A percentile compares a stretch with the other conserved stretches of the same genome.
Conservation (phyloP, 2,113 vertebrate species). For the Etheostoma spectabile region DNA sequence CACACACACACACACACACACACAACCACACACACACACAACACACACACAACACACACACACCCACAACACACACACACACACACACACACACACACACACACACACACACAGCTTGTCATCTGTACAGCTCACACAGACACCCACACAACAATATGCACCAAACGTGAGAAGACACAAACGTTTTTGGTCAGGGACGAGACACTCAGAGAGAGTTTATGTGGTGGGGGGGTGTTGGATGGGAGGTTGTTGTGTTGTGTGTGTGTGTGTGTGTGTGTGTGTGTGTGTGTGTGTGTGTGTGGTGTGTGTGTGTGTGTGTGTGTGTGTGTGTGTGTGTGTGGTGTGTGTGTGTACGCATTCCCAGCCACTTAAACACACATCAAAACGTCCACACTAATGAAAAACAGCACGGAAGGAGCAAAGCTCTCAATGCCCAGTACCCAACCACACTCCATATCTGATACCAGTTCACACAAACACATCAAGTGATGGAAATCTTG, state of each 20-base stretch:
- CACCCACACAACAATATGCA: constrained; percentile 66
- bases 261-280: constrained; percentile 28
- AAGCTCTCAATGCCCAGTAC: constrained; percentile 47
- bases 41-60: constrained; percentile 55
- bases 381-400: constrained; percentile 73
- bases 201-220: constrained; percentile 41
- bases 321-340: constrained; percentile 33
- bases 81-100: constrained; percentile 36
- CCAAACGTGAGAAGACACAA: constrained; percentile 49
- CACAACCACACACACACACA: constrained; percentile 33
- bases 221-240: no score
- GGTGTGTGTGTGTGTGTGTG: constrained; percentile 21
- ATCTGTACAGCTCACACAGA: constrained; percentile 69
- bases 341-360: constrained; percentile 30
- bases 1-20: constrained; percentile 34
- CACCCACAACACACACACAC: constrained; percentile 19
- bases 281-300: constrained; percentile 16
- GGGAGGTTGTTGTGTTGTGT: neutral
- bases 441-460: constrained; percentile 47
- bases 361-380: constrained; percentile 69
- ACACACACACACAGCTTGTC: constrained; percentile 38
- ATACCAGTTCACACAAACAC: constrained; percentile 49
- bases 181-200: constrained; percentile 40
- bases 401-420: constrained; percentile 67
- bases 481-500: constrained; percentile 67